Evolutionary conservation across 64 coral and sea anemone species (phyloP).

Genomic region (Actinia equina): DNA sequence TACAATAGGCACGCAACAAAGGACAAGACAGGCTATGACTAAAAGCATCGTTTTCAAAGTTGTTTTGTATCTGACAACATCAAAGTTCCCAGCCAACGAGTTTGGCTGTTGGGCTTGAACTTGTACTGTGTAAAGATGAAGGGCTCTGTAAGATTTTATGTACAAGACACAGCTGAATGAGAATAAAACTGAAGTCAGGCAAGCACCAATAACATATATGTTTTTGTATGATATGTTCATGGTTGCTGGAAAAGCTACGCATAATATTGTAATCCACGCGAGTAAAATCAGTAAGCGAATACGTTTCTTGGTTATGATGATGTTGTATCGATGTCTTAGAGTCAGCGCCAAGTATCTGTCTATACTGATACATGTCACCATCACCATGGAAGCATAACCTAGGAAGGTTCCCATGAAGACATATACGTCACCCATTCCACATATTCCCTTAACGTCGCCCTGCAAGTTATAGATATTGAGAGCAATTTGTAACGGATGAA

Average conservation of each 20-base stretch:
- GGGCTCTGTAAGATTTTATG: not conserved
- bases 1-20: not conserved
- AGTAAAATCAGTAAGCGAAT: not conserved
- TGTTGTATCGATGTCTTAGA: constrained; percentile 18
- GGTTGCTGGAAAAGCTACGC: not conserved
- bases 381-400: not conserved
- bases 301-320: constrained; percentile 15
- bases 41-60: constrained; percentile 10
- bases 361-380: constrained; percentile 5
- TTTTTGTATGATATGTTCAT: not conserved
- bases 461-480: not conserved
- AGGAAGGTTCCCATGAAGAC: not conserved
- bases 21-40: not conserved
- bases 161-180: not conserved
- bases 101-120: not conserved
- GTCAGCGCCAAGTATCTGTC: constrained; percentile 17
- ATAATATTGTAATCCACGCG: not conserved
- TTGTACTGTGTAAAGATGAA: not conserved
- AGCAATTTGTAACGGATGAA: not conserved
- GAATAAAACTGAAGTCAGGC: not conserved
- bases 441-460: not conserved
- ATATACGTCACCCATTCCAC: not conserved
- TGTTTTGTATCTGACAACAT: constrained; percentile 9
- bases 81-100: not conserved
- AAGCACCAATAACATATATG: not conserved